Evolutionary conservation across 2,797 vertebrate genomes (phyloP), one percentile per base, ranked within the genome.

Genomic region (Bryconaethiops microstoma): DNA sequence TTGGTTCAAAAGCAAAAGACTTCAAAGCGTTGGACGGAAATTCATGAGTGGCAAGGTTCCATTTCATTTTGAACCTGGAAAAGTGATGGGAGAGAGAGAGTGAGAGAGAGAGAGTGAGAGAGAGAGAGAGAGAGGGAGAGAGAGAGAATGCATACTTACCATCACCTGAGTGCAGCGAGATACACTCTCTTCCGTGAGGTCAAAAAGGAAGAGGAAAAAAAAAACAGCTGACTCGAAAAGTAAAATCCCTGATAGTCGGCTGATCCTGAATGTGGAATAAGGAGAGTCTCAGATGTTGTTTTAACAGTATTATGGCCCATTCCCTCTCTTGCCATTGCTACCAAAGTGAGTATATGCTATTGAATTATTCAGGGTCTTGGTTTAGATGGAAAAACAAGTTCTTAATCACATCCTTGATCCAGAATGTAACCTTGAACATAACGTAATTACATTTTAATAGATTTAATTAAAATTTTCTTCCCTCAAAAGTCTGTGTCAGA

Each of bases 31-130:
- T 62, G 89, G 88, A 89, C 86, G 48, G 82, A 92, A 91, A 93
- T 91, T 91, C 91, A 91, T 89, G 91, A 94, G 92, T 91, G 83
- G 85, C 86, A 82, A 88, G 86, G 88, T 91, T 90, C 88, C 85
- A 82, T 91, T 92, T 89, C 88, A 91, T 91, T 91, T 89, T 90
- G 86, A 83, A 85, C 77, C 82, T 87, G 84, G 86, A 88, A 86
- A 79, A 68, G 86, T 85, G 91, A 92, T 89, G 89, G 90, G 88
- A 88, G 86, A 88, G 88, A 42, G 48, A 73, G 59, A 63, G 60
- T 13, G 23, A 23, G 23, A 40, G 39, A 48, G 67, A 14, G 54
- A 42, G 10, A 72, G 57, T n/a, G 54, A 21, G 16, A 21, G 50
- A 48, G 52, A 13, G 50, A 40, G 40, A 87, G 87, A 88, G 89